Conservation (phyloP, 1,140 invertebrate genomes). For the Rhyzopertha dominica region DNA sequence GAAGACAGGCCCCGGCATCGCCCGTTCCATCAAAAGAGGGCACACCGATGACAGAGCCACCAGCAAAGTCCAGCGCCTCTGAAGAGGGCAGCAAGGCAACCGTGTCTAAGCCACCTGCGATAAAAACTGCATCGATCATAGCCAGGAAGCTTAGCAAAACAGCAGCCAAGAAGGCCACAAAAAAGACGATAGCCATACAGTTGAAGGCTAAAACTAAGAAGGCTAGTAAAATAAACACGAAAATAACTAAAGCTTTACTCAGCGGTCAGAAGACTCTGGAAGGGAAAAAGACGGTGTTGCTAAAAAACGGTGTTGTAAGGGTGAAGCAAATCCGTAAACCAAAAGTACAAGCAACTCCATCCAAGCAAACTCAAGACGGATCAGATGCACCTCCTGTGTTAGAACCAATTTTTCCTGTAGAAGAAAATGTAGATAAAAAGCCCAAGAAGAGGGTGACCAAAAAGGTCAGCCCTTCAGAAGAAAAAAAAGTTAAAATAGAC, state of each 20-base stretch:
- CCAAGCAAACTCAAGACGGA: slow-evolving; percentile 14
- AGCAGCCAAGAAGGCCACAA: slow-evolving; percentile 14
- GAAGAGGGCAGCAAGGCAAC: slow-evolving; percentile 10
- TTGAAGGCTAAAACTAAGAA: slow-evolving; percentile 36
- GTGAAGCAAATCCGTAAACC: slow-evolving; percentile 19
- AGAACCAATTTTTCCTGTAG: slow-evolving; percentile 34
- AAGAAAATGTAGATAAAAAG: slow-evolving; percentile 23
- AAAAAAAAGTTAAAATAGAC: slow-evolving; percentile 23
- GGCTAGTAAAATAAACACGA: slow-evolving; percentile 30
- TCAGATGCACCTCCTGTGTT: slow-evolving; percentile 27
- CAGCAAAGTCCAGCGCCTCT: slow-evolving; percentile 5
- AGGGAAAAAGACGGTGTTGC: slow-evolving; percentile 31
- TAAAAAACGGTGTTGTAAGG: slow-evolving; percentile 40
- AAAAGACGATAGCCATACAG: slow-evolving; percentile 26
- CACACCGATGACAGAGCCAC: slow-evolving; percentile 7
- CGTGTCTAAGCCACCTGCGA: not conserved
- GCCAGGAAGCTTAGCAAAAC: slow-evolving; percentile 6
- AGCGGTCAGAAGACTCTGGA: slow-evolving; percentile 32
- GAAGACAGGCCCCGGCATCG: slow-evolving; percentile 30
- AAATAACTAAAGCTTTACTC: slow-evolving; percentile 30
- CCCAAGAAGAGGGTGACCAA: slow-evolving; percentile 19
- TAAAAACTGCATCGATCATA: not conserved
- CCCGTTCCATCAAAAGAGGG: slow-evolving; percentile 22
- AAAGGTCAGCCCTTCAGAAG: not conserved
- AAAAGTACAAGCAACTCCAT: slow-evolving; percentile 4